Evolutionary conservation across 2,113 vertebrate species (phyloP).

Genomic region (Brachyistius frenatus): DNA sequence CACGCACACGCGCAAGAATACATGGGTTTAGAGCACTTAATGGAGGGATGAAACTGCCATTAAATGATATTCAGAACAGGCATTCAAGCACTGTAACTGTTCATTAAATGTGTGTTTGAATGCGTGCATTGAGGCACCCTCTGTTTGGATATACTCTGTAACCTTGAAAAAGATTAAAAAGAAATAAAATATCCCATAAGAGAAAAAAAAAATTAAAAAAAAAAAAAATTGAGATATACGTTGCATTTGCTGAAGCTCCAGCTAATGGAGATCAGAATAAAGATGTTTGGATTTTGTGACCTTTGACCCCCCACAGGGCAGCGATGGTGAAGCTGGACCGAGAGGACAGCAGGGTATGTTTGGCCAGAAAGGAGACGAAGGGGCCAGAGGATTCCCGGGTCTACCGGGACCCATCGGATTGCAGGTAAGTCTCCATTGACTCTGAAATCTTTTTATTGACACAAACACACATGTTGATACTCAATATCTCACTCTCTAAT

Average conservation of each 20-base stretch:
- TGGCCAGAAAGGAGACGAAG: slow-evolving; percentile 98
- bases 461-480: slow-evolving; percentile 6
- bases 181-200: slow-evolving; percentile 19
- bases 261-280: slow-evolving; percentile 36
- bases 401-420: slow-evolving; percentile 95
- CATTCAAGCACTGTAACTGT: slow-evolving; percentile 9
- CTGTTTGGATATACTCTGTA: slow-evolving; percentile 10
- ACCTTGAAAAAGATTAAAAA: slow-evolving; percentile 57
- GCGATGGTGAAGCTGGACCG: slow-evolving; percentile 94
- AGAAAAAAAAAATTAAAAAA: slow-evolving; percentile 1
- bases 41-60: slow-evolving; percentile 1
- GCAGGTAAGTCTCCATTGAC: slow-evolving; percentile 85
- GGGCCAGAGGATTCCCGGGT: slow-evolving; percentile 95
- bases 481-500: slow-evolving; percentile 1
- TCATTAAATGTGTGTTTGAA: slow-evolving; percentile 16
- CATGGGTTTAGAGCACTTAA: slow-evolving; percentile 8
- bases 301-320: slow-evolving; percentile 85
- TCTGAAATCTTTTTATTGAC: background rate
- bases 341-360: slow-evolving; percentile 99
- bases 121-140: slow-evolving; percentile 14
- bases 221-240: background rate
- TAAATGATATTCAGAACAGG: slow-evolving; percentile 44
- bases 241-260: slow-evolving; percentile 9
- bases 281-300: slow-evolving; percentile 39
- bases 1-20: background rate